Evolutionary conservation across 2,797 vertebrate genomes (phyloP).

Genomic region (Pyrocephalus nanus): DNA sequence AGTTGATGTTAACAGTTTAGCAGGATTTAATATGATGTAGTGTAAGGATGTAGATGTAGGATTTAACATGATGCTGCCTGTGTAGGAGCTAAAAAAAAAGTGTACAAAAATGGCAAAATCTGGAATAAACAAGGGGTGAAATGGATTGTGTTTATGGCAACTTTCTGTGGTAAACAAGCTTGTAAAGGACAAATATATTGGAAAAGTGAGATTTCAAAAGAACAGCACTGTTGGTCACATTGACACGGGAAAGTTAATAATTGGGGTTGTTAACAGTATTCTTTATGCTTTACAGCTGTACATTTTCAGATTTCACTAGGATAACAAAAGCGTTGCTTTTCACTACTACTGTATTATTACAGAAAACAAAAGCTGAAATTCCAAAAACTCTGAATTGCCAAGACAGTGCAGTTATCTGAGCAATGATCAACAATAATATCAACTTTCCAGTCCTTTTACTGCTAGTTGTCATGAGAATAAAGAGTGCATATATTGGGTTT

Average conservation of each 20-base stretch:
- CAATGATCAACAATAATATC: neutral
- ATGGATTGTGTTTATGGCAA: neutral
- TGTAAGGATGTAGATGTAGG: neutral
- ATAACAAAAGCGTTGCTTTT: neutral
- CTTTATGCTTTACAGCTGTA: neutral
- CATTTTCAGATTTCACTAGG: neutral
- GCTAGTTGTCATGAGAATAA: neutral
- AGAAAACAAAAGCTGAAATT: neutral
- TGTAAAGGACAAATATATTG: neutral
- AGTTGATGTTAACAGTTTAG: neutral
- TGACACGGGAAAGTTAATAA: accelerated
- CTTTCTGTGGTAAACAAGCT: neutral
- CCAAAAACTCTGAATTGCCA: neutral
- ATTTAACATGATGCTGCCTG: neutral
- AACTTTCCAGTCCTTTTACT: neutral
- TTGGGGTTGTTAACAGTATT: neutral
- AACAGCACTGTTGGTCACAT: neutral
- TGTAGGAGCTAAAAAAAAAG: neutral
- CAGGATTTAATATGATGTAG: neutral
- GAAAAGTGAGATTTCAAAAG: neutral
- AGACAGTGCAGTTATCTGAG: neutral
- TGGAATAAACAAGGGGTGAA: neutral
- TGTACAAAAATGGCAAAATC: neutral
- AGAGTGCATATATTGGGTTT: neutral
- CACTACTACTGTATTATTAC: neutral